Evolutionary conservation across 2,113 vertebrate species (phyloP).

Genomic region (Callorhinus ursinus): DNA sequence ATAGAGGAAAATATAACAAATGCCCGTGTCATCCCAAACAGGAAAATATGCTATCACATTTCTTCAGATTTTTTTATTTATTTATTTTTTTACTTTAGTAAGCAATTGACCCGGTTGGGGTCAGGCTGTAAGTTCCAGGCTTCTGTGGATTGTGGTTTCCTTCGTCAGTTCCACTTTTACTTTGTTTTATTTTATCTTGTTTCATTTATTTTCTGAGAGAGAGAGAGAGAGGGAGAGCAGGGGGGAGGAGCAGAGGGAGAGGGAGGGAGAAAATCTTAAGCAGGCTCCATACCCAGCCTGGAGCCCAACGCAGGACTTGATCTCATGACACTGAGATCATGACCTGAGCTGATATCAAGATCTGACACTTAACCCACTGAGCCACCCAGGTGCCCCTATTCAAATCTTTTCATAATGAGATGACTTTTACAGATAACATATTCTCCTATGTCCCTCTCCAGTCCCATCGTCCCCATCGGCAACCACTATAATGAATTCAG

Average conservation of each 20-base stretch:
- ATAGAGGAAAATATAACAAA: neutral
- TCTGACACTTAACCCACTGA: neutral
- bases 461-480: neutral
- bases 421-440: neutral
- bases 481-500: neutral
- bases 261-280: neutral
- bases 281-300: neutral
- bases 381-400: neutral
- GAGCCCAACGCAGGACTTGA: neutral
- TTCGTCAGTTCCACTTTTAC: neutral
- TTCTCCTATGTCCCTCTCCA: neutral
- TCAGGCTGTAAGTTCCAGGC: neutral
- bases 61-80: neutral
- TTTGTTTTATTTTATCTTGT: neutral
- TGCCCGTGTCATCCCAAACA: neutral
- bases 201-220: neutral
- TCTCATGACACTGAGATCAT: neutral
- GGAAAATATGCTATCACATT: neutral
- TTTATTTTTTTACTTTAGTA: neutral
- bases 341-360: neutral
- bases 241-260: neutral
- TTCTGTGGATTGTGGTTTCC: neutral
- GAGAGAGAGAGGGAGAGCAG: neutral
- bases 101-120: neutral
- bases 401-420: neutral